Evolutionary conservation across 2,113 vertebrate species (phyloP).

Genomic region (Pogona vitticeps): DNA sequence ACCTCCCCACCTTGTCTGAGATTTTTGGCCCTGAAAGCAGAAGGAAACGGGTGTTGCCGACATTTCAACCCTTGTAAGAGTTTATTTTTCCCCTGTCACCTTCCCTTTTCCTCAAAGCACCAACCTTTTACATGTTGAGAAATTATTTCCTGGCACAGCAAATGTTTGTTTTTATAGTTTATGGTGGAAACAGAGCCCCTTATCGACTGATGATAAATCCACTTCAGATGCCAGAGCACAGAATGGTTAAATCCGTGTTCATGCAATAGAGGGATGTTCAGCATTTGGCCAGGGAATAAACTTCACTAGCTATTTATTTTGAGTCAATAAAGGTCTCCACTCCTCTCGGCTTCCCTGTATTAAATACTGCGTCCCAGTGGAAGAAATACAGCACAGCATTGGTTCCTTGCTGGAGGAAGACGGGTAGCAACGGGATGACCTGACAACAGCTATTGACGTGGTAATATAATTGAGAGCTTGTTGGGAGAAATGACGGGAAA

Average conservation of each 20-base stretch:
- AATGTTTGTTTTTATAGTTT: neutral
- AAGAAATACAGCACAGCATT: slow-evolving; percentile 29
- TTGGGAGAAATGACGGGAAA: slow-evolving; percentile 47
- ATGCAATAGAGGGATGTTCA: accelerated
- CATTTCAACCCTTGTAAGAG: too few species aligned
- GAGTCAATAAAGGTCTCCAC: slow-evolving; percentile 38
- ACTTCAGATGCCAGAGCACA: neutral
- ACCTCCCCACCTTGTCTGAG: too few species aligned
- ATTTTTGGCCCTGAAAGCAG: too few species aligned
- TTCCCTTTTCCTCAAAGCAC: neutral
- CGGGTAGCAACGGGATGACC: slow-evolving; percentile 22
- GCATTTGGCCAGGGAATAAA: slow-evolving; percentile 42
- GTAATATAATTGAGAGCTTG: slow-evolving; percentile 44
- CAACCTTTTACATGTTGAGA: slow-evolving; percentile 20
- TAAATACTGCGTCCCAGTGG: slow-evolving; percentile 21
- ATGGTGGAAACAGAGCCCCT: neutral
- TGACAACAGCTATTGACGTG: slow-evolving; percentile 37
- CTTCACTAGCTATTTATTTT: slow-evolving; percentile 43
- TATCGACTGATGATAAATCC: neutral
- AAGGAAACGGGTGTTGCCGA: too few species aligned
- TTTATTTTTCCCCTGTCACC: neutral
- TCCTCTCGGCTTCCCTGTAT: slow-evolving; percentile 20
- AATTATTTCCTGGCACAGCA: slow-evolving; percentile 6
- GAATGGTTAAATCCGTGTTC: neutral
- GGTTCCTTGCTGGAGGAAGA: slow-evolving; percentile 25